Base-by-base conservation (phyloP, 2,113 vertebrate species). In the Cathartes aura region DNA sequence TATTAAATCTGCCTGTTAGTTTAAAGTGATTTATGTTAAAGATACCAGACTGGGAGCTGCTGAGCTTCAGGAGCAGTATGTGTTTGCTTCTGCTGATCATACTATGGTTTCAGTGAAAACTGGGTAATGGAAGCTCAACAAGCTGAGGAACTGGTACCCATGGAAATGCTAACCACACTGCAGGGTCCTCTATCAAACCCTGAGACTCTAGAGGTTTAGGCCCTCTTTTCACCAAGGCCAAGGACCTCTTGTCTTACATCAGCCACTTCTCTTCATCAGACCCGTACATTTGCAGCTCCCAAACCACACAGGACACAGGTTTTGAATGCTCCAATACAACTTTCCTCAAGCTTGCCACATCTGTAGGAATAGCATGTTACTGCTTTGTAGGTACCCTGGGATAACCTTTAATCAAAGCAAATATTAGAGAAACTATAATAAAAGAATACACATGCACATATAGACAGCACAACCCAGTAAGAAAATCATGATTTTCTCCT, bases 281-380 rank as follows among this genome's bases (percentile, higher is more conserved):
- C 9, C 43, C 75, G 15, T 7, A 17, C 34, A 63, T 58, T 27
- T 70, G 45, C 64, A 87, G 38, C 32, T 82, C 83, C 26, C 62
- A 56, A 45, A 80, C 52, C 21, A 63, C 71, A 80, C 0, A 2
- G 38, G 50, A 45, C 81, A 45, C 0, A 0, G 30, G 24, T n/a
- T 90, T 74, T 55, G 66, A 85, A 56, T 59, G 66, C 32, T 82
- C 56, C 23, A 32, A 12, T 19, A 38, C 8, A 40, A 55, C 21
- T 21, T 59, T 89, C 47, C 73, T 79, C 64, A 60, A 60, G 36
- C 71, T 82, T 75, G 89, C 56, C 62, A 76, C 36, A n/a, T 85
- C 52, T 75, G 29, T 23, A 72, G 74, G 48, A 94, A 85, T 0
- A 75, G 24, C 15, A 85, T 1, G 3, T 50, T 47, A 40, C 20